These are phyloP conservation scores for Eledona agricola DNA, from an alignment of 2,888 invertebrate species.

Conservation along the genomic window DNA sequence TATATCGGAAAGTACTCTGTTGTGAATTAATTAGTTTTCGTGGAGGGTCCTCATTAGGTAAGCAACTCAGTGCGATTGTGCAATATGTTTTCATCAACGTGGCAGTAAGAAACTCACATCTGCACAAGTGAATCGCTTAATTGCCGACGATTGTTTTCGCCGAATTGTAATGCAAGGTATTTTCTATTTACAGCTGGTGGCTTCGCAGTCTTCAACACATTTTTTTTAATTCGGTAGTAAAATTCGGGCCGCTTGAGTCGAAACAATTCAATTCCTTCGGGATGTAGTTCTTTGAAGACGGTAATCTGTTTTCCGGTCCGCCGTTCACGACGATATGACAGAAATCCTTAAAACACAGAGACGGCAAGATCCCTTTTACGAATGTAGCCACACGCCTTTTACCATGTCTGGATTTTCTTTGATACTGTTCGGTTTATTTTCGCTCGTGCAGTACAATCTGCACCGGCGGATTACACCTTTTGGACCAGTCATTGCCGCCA, in stretches of 20 bases:
- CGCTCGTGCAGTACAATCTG: constrained; percentile 37
- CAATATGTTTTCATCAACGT: too few relatives aligned
- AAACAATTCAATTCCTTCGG: constrained; percentile 34
- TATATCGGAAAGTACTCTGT: too few relatives aligned
- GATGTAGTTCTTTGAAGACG: constrained; percentile 39
- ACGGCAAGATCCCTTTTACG: constrained; percentile 24
- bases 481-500: constrained; percentile 35
- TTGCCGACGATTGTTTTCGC: too few relatives aligned
- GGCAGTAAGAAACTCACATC: too few relatives aligned
- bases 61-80: too few relatives aligned
- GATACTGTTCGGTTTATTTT: constrained; percentile 33
- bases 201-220: too few relatives aligned
- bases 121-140: too few relatives aligned
- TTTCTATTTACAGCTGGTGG: too few relatives aligned
- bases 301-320: constrained; percentile 43
- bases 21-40: too few relatives aligned
- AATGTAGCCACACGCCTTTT: constrained; percentile 34
- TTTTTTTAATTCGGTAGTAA: too few relatives aligned
- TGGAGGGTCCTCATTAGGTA: too few relatives aligned
- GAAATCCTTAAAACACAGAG: constrained; percentile 39
- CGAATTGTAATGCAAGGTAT: too few relatives aligned
- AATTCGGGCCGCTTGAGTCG: constrained; percentile 33
- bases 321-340: constrained; percentile 34
- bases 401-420: constrained; percentile 27
- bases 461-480: constrained; percentile 37